phyloP scores from a whole-genome alignment of 2,888 invertebrate species.

The Galerucella calmariensis region DNA sequence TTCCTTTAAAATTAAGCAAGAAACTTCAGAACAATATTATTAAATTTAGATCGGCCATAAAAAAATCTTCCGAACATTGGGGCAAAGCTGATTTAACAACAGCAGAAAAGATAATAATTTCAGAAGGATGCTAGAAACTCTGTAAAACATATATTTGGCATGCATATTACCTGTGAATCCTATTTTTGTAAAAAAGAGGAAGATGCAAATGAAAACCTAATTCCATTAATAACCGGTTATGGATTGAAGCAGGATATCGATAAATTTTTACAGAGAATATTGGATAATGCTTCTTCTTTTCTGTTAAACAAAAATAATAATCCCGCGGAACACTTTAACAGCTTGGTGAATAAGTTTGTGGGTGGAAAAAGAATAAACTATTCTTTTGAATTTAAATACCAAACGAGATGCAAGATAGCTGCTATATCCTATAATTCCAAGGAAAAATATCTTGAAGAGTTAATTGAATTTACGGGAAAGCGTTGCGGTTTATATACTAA shows the following conservation, averaged over 20 bases:
- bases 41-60: conserved; percentile 21
- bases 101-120: conserved; percentile 21
- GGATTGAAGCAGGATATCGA: conserved; percentile 7
- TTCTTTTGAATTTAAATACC: background rate
- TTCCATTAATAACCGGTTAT: background rate
- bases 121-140: conserved; percentile 33
- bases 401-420: conserved; percentile 1
- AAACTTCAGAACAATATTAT: conserved; percentile 4
- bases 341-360: conserved; percentile 52
- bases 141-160: conserved; percentile 20
- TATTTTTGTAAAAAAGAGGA: conserved; percentile 12
- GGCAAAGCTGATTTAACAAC: background rate
- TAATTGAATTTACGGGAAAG: background rate
- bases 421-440: conserved; percentile 2
- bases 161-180: conserved; percentile 18
- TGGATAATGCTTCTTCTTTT: background rate
- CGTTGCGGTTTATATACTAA: no score
- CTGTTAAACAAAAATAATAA: conserved; percentile 46
- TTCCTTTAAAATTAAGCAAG: background rate
- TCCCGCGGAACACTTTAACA: conserved; percentile 53
- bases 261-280: background rate
- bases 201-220: conserved; percentile 1
- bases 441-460: background rate
- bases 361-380: conserved; percentile 54
- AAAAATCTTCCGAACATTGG: conserved; percentile 5